Base-by-base conservation (phyloP, 2,888 invertebrate genomes). In the Frankliniella intonsa region DNA sequence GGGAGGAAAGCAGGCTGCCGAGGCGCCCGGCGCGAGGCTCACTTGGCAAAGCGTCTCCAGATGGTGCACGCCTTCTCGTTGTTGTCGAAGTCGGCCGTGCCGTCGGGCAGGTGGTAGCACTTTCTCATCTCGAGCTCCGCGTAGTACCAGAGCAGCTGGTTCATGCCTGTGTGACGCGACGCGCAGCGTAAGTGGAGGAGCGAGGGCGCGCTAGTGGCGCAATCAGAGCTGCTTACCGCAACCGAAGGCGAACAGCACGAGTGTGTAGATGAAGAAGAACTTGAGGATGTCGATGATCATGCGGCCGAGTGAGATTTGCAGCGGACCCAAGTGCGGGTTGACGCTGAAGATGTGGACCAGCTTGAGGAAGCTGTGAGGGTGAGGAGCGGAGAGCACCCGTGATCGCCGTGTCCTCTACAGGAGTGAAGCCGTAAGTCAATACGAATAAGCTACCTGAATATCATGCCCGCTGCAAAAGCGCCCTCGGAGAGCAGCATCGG, bases 301-400 rank as follows among this genome's bases (percentile, higher is more conserved):
- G 86, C 96, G 91, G 81, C 98, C 98, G 22, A 98, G 89, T 0
- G 98, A 98, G 82, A 98, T 97, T 89, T 98, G 98, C 80, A 93
- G 89, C 0, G 98, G 98, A 84, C 98, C 98, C 85, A 98, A 90
- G 88, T 98, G 96, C 0, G 98, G 98, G 89, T 97, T 98, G 84
- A 98, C 96, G 84, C 97, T 97, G 90, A 98, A 98, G 87, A 98
- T 96, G 88, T 98, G 97, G 27, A 98, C 97, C 86, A 98, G 91
- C 88, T 98, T 98, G 83, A 98, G 90, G 86, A 96, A 97, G 84
- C 96, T 97, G 88, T 86, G 88, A 84, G 84, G 80, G 88, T 86
- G 88, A 84, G 84, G 80, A 81, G 19, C 25, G 25, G 25, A 69
- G 17, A 17, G 49, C 62, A 38, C 3, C 22, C 50, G 51, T 11